These are phyloP conservation scores for Xenopus petersii DNA, from an alignment of 2,797 vertebrate species.

Conservation along the genomic window DNA sequence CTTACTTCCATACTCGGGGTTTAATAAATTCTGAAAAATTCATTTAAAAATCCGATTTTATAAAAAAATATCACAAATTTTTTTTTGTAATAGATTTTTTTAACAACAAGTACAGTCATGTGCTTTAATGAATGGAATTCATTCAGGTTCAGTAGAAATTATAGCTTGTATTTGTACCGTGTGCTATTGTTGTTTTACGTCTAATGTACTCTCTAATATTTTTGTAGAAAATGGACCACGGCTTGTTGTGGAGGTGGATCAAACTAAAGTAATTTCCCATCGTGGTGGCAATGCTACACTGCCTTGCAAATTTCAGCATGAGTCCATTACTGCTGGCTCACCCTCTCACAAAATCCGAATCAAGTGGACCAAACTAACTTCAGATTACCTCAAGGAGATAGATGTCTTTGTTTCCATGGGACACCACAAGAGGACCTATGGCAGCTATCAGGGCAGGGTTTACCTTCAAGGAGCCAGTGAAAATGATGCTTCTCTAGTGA, in stretches of 20 bases:
- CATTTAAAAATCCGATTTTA: too few relatives aligned
- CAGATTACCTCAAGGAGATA: conserved; percentile 77
- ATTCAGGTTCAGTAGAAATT: too few relatives aligned
- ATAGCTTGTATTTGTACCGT: too few relatives aligned
- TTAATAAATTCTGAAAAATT: too few relatives aligned
- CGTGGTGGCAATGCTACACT: conserved; percentile 78
- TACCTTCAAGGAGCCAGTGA: conserved; percentile 67
- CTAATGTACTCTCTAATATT: background rate
- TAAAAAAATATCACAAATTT: too few relatives aligned
- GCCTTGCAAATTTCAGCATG: conserved; percentile 82
- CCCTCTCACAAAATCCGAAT: conserved; percentile 72
- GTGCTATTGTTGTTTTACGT: too few relatives aligned
- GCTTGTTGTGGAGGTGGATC: conserved; percentile 80
- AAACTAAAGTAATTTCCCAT: conserved; percentile 68
- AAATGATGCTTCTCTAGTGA: conserved; percentile 78
- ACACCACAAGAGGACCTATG: conserved; percentile 77
- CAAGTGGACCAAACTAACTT: conserved; percentile 88
- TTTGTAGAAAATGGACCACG: conserved; percentile 80
- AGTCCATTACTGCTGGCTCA: conserved; percentile 64
- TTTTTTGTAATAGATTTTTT: too few relatives aligned
- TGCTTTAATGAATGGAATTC: too few relatives aligned
- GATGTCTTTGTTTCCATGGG: conserved; percentile 87
- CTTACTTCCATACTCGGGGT: too few relatives aligned
- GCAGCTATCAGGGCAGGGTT: conserved; percentile 72
- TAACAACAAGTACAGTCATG: too few relatives aligned